A percentile compares a stretch with the other conserved stretches of the same genome.
Evolutionary conservation across 2,113 vertebrate species (phyloP).

Genomic region (Rhynchomys soricoides): DNA sequence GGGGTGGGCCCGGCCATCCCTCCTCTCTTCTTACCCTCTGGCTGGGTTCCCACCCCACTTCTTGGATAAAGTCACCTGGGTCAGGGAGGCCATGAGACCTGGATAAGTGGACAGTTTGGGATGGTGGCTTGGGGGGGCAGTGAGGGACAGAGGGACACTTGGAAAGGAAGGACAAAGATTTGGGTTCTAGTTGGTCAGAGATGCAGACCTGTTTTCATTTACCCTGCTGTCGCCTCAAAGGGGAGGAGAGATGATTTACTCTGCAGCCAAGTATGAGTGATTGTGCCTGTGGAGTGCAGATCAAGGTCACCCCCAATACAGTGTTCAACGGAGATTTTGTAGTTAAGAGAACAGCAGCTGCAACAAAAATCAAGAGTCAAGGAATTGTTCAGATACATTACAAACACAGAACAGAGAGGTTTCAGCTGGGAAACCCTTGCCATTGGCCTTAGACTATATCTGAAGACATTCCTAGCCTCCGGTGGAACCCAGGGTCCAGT

Average conservation of each 20-base stretch:
- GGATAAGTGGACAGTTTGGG: too few species aligned
- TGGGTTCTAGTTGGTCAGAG: background rate
- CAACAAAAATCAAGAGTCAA: background rate
- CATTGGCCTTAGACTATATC: background rate
- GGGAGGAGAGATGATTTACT: background rate
- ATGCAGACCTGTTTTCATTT: background rate
- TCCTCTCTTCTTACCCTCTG: background rate
- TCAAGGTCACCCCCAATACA: background rate
- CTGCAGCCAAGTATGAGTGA: background rate
- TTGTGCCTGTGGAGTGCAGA: too few species aligned
- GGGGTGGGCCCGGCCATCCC: background rate
- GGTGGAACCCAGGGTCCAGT: background rate
- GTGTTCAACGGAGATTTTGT: background rate
- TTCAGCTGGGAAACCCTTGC: background rate
- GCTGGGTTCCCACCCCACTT: background rate
- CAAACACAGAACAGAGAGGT: background rate
- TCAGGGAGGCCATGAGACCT: background rate
- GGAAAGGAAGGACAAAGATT: background rate
- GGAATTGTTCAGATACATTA: background rate
- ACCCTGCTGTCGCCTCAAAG: background rate
- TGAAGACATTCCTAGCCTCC: background rate
- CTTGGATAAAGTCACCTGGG: background rate
- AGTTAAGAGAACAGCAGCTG: background rate
- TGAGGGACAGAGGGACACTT: too few species aligned
- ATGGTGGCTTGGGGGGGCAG: rapidly evolving